Evolutionary conservation across 2,797 vertebrate species (phyloP), one percentile per base, ranked within the genome.

Genomic region (Sarcoramphus papa): DNA sequence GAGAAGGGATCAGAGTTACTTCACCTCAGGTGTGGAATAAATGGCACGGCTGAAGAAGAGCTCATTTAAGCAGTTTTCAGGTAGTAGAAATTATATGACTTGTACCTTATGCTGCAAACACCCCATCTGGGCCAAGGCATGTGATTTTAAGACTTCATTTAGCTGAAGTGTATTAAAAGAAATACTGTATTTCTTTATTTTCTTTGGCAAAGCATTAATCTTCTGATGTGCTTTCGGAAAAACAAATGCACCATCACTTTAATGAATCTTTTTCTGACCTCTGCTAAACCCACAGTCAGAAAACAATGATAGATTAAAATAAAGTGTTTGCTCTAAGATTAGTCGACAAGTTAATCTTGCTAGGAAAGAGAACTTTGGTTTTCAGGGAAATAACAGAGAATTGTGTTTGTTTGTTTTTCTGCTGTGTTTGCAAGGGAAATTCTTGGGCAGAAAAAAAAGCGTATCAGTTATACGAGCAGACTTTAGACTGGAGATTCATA

Each of bases 261-360:
- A 96, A 96, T 43, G 63, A 94, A 79, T 60, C 53, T 88, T 92
- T 86, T 90, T 88, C 65, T 95, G 90, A 93, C 91, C 87, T 92
- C 79, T 69, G 24, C 59, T 92, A 93, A 95, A 95, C 85, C 65
- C 81, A 65, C 41, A 92, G 54, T 62, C 76, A 93, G 87, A 97
- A 96, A 96, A 97, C 92, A 96, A 95, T 94, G 91, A 93, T 3
- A 93, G 85, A 95, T 93, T 86, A 91, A 94, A 96, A 91, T 78
- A 62, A 91, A 91, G 65, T 91, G 93, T 86, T 96, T 96, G 76
- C 79, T 92, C 73, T 86, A 75, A 53, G 73, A 96, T 90, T 89
- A 94, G 78, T 84, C 0, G 4, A 90, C 85, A 90, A 81, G 75
- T 91, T 96, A 96, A 96, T 95, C 92, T 96, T 86, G 65, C 62